Base-by-base conservation (phyloP, 2,888 invertebrate genomes). In the Zygogramma bicolorata region DNA sequence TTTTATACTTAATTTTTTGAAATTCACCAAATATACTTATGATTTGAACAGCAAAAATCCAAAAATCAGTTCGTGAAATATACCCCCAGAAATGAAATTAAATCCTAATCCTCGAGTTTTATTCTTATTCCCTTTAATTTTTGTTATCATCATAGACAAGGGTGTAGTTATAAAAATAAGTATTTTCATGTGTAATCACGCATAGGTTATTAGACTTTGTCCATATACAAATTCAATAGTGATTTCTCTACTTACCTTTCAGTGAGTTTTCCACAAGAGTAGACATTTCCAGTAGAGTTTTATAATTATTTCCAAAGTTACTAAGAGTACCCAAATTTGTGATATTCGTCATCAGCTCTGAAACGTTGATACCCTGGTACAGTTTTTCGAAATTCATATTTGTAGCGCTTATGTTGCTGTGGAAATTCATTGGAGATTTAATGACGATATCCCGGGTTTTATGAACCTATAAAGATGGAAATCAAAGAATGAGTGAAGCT, bases 291-390 rank as follows among this genome's bases (percentile, higher is more conserved):
- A 82, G 73, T n/a, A 87, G 77, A 57, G 77, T 79, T 1, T 86
- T 79, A 65, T 85, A 84, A 42, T 86, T 81, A 1, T 84, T 84
- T 73, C 86, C 84, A 38, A 88, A 84, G 72, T 82, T 81, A 49
- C 78, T 81, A 18, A 81, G 40, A 15, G 71, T 74, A 13, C 73
- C 79, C 5, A 83, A 79, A 68, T 79, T 77, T 0, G 82, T 81
- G 27, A 87, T 73, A 68, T 85, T 84, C 3, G 72, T 57, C n/a
- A 87, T 71, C 15, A 87, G 76, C 38, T 82, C 73, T 0, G 81
- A 75, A 31, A 87, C 77, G 65, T 87, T 84, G 3, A 86, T 77
- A 42, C 83, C 83, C 67, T 85, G 81, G 70, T 82, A 85, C 3
- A 80, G 70, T 58, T 82, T 79, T 38, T 85, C 78, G 25, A 86